Base-by-base conservation (phyloP, 2,888 invertebrate species). In the Andrena chrysosceles region DNA sequence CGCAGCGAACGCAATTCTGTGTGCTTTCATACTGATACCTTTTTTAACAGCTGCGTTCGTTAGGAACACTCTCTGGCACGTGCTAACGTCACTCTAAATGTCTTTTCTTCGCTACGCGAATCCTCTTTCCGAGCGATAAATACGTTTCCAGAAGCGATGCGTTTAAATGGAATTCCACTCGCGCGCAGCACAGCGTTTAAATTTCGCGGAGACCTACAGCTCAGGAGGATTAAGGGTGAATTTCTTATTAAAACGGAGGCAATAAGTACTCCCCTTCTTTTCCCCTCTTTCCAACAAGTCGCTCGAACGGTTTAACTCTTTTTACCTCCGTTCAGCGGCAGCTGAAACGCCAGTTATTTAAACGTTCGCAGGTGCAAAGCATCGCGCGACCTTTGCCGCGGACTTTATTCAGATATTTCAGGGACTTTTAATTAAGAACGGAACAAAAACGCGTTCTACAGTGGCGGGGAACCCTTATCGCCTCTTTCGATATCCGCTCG, bases 361-460 rank as follows among this genome's bases (percentile, higher is more conserved):
- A 81, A 79, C 33, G 79, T 7, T 49, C 60, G 5, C 79, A 81
- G 79, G 67, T 81, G 80, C 62, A 23, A 79, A 72, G 54, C 33
- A 68, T 72, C 81, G 71, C 56, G 70, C 13, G 33, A 48, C 62
- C 75, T 75, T 74, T 75, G 63, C 75, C 63, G 23, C 79, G 2
- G 35, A 42, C 62, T 23, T 78, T 33, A 68, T 56, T 16, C 26
- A 16, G 63, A 72, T 72, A 63, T 78, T 72, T 79, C 79, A 67
- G 60, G 33, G 54, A 49, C 66, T 79, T 81, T 81, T 81, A 79
- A 81, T 79, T 81, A 81, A 81, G 62, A n/a, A 31, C 23, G 23
- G 52, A 13, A 54, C 52, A 23, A 42, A 60, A 56, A 52, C 48
- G 48, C 29, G 7, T 13, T 20, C 5, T 4, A 4, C 49, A 16